These are phyloP conservation scores for Phaetusa simplex DNA, from an alignment of 2,113 vertebrate species.

Conservation along the genomic window DNA sequence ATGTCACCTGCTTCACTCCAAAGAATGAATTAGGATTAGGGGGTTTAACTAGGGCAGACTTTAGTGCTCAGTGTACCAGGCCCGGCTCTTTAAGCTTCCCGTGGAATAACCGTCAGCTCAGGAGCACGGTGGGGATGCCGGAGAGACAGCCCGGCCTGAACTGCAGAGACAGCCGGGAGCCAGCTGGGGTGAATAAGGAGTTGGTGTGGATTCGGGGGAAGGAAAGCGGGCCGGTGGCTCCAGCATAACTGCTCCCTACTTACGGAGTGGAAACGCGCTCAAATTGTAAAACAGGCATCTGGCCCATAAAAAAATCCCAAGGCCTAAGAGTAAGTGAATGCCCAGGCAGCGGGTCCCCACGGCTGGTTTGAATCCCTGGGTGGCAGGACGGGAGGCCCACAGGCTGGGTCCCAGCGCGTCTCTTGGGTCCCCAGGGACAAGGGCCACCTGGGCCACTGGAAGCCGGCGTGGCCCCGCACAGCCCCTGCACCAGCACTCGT, in stretches of 20 bases:
- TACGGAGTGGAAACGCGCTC: not conserved
- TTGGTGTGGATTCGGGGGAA: not conserved
- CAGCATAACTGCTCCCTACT: not conserved
- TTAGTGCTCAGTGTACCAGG: not conserved
- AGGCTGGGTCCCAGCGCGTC: not conserved
- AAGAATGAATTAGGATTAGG: not conserved
- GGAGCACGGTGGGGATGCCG: not conserved
- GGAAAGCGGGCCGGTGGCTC: not conserved
- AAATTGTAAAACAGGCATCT: not conserved
- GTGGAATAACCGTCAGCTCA: not conserved
- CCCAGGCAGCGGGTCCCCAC: not conserved
- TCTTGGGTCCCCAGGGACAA: not conserved
- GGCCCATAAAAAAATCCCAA: not conserved
- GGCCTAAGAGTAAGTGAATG: not conserved
- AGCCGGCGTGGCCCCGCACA: accelerated
- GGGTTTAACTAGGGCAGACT: not conserved
- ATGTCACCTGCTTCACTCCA: not conserved
- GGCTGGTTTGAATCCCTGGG: not conserved
- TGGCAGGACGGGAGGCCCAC: not conserved
- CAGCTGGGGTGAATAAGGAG: not conserved
- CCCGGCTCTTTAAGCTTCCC: not conserved
- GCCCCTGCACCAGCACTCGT: not conserved
- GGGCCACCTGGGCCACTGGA: not conserved
- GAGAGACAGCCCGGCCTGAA: not conserved
- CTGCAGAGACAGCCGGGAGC: not conserved